Conservation (phyloP, 2,113 vertebrate species). For the Brienomyrus brachyistius region DNA sequence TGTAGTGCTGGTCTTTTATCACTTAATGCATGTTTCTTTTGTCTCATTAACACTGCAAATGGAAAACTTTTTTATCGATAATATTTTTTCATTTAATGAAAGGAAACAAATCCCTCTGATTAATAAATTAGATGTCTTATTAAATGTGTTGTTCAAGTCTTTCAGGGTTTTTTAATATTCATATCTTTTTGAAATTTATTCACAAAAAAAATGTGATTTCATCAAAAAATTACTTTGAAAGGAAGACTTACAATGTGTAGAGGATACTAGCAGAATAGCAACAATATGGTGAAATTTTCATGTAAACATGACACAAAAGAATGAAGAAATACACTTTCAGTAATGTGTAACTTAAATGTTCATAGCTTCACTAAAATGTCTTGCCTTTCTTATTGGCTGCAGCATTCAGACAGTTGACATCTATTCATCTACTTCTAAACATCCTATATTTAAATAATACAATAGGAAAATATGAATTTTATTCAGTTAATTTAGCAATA, state of each 20-base stretch:
- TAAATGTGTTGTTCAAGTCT: constrained; percentile 58
- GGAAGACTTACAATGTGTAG: not conserved
- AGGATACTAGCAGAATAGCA: not conserved
- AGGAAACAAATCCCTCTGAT: constrained; percentile 32
- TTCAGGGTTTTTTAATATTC: constrained; percentile 20
- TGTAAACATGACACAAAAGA: constrained; percentile 8
- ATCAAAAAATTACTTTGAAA: not conserved
- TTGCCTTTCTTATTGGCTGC: not conserved
- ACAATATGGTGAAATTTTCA: not conserved
- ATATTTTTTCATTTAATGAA: constrained; percentile 21
- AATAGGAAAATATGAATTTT: not conserved
- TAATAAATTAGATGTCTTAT: constrained; percentile 58
- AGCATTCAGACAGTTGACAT: not conserved
- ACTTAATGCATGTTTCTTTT: not conserved
- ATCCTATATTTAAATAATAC: not conserved
- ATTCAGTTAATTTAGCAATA: not conserved
- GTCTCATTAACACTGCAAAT: not conserved
- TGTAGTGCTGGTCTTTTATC: not conserved
- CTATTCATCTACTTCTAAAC: constrained; percentile 7
- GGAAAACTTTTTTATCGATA: not conserved
- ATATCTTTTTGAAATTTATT: not conserved
- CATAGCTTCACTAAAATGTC: not conserved
- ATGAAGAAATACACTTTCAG: not conserved
- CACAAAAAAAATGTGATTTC: not conserved
- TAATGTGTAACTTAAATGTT: not conserved